Conservation (phyloP, 2,797 vertebrate species). For the Hoplostethus atlanticus region DNA sequence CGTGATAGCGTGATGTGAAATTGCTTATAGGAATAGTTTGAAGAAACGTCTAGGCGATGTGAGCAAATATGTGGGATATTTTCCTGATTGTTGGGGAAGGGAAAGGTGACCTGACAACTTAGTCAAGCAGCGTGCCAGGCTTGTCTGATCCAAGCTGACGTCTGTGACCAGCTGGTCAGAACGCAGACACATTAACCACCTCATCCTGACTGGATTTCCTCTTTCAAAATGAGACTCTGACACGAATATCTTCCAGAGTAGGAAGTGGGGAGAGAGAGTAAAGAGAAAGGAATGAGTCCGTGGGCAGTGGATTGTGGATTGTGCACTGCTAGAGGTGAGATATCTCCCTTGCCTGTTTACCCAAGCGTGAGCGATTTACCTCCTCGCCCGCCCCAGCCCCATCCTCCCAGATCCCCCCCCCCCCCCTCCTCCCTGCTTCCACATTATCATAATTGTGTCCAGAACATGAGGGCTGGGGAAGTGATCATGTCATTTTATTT, state of each 20-base stretch:
- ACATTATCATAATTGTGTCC: slow-evolving; percentile 99
- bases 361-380: slow-evolving; percentile 74
- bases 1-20: slow-evolving; percentile 31
- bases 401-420: slow-evolving; percentile 45
- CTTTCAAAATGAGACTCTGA: slow-evolving; percentile 86
- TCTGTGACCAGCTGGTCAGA: slow-evolving; percentile 77
- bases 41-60: slow-evolving; percentile 41
- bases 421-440: slow-evolving; percentile 62
- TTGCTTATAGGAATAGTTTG: slow-evolving; percentile 43
- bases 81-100: slow-evolving; percentile 36
- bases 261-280: slow-evolving; percentile 28
- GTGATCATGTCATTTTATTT: slow-evolving; percentile 99
- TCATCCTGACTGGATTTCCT: slow-evolving; percentile 89
- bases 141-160: slow-evolving; percentile 69
- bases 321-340: slow-evolving; percentile 44
- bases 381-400: slow-evolving; percentile 55
- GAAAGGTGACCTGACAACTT: slow-evolving; percentile 67
- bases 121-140: slow-evolving; percentile 49
- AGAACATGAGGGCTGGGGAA: slow-evolving; percentile 99
- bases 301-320: slow-evolving; percentile 17
- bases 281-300: slow-evolving; percentile 41
- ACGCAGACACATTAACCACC: slow-evolving; percentile 87
- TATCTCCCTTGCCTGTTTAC: slow-evolving; percentile 64
- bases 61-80: slow-evolving; percentile 35
- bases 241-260: slow-evolving; percentile 62